A percentile compares a stretch with the other conserved stretches of the same genome.
These are phyloP conservation scores for Drosophila ogumai DNA, from an alignment of 1,140 invertebrate species.

Conservation along the genomic window DNA sequence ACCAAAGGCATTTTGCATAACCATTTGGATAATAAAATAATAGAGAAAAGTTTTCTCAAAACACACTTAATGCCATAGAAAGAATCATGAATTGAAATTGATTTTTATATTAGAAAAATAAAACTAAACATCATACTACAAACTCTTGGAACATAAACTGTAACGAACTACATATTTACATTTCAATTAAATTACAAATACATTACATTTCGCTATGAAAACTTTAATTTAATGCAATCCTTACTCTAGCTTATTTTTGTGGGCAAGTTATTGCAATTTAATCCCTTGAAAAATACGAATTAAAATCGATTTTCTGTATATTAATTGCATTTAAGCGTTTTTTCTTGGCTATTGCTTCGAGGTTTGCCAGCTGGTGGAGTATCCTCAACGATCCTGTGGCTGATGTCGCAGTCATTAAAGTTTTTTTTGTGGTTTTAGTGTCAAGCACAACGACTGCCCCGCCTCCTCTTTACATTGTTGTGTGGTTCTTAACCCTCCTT, in stretches of 20 bases:
- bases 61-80: no score
- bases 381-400: constrained; percentile 23
- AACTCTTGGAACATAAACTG: no score
- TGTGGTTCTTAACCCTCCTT: constrained; percentile 14
- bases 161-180: not conserved
- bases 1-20: not conserved
- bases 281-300: not conserved
- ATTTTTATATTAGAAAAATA: no score
- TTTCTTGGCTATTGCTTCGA: not conserved
- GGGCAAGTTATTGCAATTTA: not conserved
- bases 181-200: not conserved
- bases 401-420: constrained; percentile 49
- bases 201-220: not conserved
- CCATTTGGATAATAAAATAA: not conserved
- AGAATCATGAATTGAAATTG: no score
- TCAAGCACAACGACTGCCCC: constrained; percentile 40
- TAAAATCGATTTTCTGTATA: constrained; percentile 8
- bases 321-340: constrained; percentile 19
- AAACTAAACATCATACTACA: no score
- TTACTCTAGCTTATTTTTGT: not conserved
- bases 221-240: not conserved
- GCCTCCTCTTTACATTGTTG: constrained; percentile 30
- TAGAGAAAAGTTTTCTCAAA: no score
- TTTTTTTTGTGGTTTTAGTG: constrained; percentile 52
- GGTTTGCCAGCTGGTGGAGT: constrained; percentile 33